phyloP scores from a whole-genome alignment of 2,888 invertebrate species.

The Ormia ochracea region DNA sequence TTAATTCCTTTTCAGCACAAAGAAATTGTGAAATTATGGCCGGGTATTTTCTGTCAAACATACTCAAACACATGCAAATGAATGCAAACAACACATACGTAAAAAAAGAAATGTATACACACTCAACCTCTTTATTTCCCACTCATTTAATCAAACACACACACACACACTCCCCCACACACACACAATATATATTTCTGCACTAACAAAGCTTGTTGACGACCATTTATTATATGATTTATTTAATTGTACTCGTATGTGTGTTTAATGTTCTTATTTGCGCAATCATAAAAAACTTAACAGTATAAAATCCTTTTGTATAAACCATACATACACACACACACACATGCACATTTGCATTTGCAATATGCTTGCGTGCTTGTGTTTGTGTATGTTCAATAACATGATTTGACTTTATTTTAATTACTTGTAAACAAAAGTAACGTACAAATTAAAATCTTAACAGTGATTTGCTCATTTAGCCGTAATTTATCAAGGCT shows the following conservation, averaged over 20 bases:
- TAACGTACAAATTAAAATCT: constrained; percentile 61
- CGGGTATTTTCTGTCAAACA: constrained; percentile 15
- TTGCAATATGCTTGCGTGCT: not conserved
- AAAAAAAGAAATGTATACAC: not conserved
- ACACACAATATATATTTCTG: not conserved
- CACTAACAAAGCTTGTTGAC: constrained; percentile 13
- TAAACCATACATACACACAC: constrained; percentile 12
- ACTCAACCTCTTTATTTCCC: not conserved
- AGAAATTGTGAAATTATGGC: constrained; percentile 52
- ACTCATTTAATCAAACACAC: not conserved
- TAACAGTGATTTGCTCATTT: constrained; percentile 63
- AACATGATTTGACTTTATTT: constrained; percentile 61
- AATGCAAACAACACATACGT: constrained; percentile 20
- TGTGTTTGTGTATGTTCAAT: not conserved
- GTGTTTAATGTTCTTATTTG: constrained; percentile 6
- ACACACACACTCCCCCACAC: not conserved
- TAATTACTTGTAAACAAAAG: constrained; percentile 63
- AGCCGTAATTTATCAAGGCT: constrained; percentile 62
- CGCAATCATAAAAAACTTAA: constrained; percentile 49
- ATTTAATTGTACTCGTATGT: constrained; percentile 18
- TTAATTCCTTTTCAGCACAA: constrained; percentile 58
- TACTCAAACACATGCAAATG: not conserved
- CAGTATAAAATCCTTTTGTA: constrained; percentile 47
- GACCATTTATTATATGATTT: constrained; percentile 48
- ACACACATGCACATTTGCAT: not conserved